Conservation (phyloP, 1,140 invertebrate genomes). For the Potamilus streckersoni region DNA sequence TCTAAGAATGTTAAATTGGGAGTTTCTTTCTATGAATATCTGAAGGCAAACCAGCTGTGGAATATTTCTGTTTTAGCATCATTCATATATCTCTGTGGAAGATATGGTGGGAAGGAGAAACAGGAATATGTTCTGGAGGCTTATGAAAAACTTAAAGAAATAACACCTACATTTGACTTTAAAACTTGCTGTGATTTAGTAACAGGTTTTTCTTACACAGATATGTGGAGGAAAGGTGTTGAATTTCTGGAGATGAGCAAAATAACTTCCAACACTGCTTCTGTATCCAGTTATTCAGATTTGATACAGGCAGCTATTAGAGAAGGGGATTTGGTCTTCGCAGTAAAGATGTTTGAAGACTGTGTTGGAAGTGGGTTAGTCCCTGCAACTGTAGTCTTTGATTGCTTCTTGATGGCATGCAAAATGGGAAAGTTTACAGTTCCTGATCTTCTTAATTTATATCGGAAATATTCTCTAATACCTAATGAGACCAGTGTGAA, state of each 20-base stretch:
- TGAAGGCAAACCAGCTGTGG: neutral
- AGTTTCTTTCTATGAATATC: constrained; percentile 6
- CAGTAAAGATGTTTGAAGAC: too few species aligned
- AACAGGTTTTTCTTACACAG: neutral
- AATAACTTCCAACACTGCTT: neutral
- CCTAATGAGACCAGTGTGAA: too few species aligned
- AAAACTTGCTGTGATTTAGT: too few species aligned
- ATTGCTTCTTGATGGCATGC: too few species aligned
- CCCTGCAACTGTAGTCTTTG: too few species aligned
- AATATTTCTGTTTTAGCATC: neutral
- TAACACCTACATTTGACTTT: neutral
- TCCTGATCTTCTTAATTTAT: too few species aligned
- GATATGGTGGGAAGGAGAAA: neutral
- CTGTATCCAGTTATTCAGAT: too few species aligned
- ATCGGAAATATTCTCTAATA: too few species aligned
- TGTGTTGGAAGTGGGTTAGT: too few species aligned
- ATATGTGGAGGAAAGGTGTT: constrained; percentile 3
- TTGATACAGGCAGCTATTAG: too few species aligned
- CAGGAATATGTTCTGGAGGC: constrained; percentile 3
- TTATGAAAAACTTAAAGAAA: constrained; percentile 4
- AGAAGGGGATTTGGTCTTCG: too few species aligned
- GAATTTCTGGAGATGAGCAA: neutral
- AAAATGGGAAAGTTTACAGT: too few species aligned
- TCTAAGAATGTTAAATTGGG: constrained; percentile 3
- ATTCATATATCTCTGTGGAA: constrained; percentile 4